phyloP scores from a whole-genome alignment of 2,797 vertebrate genomes.

The Dicrostonyx torquatus region DNA sequence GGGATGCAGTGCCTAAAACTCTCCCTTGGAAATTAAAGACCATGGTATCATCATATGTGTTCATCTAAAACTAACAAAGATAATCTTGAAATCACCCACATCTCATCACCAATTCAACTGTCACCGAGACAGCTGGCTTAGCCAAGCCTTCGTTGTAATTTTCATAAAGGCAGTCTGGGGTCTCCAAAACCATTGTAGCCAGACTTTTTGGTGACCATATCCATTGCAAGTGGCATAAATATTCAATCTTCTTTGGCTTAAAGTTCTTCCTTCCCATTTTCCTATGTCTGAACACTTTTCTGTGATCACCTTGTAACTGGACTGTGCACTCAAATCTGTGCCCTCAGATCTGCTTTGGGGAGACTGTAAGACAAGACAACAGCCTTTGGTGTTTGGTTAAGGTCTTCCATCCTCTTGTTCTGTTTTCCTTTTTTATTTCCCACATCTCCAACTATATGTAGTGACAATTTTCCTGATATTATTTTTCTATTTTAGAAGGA shows the following conservation, averaged over 20 bases:
- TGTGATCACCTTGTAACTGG: background rate
- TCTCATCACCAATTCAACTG: background rate
- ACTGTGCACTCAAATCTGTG: background rate
- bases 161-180: background rate
- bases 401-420: background rate
- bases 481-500: background rate
- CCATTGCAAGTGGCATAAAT: background rate
- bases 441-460: background rate
- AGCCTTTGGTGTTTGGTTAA: background rate
- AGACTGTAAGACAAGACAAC: background rate
- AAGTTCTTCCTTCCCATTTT: background rate
- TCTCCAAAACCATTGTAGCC: background rate
- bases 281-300: background rate
- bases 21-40: background rate
- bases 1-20: background rate
- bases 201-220: background rate
- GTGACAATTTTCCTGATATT: background rate
- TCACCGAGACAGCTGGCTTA: background rate
- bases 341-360: background rate
- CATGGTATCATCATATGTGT: background rate
- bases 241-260: background rate
- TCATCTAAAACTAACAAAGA: background rate
- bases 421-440: background rate
- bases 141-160: background rate
- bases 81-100: background rate